A percentile compares a stretch with the other conserved stretches of the same genome.
Conservation (phyloP, 2,113 vertebrate species). For the Macrotis lagotis region DNA sequence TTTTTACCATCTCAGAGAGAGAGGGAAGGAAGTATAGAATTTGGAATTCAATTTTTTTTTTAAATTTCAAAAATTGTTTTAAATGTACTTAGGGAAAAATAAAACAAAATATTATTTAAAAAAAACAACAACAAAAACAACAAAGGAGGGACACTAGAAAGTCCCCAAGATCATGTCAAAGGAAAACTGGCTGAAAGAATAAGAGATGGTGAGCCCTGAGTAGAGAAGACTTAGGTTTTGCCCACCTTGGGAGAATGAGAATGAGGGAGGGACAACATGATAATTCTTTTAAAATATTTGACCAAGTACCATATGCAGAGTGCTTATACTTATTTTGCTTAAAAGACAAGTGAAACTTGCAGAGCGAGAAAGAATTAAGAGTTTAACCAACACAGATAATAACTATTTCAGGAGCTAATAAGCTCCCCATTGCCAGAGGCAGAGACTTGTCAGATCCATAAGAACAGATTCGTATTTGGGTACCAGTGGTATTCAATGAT, state of each 20-base stretch:
- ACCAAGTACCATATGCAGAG: background rate
- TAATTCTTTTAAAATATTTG: background rate
- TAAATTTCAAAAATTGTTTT: background rate
- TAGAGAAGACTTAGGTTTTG: background rate
- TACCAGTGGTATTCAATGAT: background rate
- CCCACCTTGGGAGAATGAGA: background rate
- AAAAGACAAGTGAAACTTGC: background rate
- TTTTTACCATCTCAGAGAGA: background rate
- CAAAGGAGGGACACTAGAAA: background rate
- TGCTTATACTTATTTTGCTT: background rate
- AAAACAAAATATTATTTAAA: constrained; percentile 5
- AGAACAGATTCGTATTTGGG: background rate
- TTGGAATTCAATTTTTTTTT: no score
- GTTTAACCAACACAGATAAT: background rate
- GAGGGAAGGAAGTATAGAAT: background rate
- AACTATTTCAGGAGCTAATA: background rate
- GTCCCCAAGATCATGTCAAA: background rate
- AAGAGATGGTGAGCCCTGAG: background rate
- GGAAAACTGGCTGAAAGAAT: background rate
- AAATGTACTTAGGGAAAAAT: background rate
- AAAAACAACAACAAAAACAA: background rate
- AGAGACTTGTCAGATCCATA: background rate
- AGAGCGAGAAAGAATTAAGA: background rate
- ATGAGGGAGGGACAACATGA: background rate
- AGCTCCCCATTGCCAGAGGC: background rate